Evolutionary conservation across 2,888 invertebrate genomes (phyloP), one percentile per base, ranked within the genome.

Genomic region (Achlya flavicornis): DNA sequence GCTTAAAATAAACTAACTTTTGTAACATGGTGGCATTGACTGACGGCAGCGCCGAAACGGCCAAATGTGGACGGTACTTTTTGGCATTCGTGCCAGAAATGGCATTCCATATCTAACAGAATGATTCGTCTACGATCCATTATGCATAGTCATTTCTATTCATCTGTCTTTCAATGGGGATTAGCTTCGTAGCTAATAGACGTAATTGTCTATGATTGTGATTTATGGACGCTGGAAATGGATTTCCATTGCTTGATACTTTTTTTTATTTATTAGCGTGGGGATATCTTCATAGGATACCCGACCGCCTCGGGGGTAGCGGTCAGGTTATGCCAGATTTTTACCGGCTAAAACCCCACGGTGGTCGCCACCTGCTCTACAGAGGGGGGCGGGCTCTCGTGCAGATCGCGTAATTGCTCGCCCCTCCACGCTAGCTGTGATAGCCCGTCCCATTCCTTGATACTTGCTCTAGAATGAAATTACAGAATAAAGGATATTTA

Each of bases 81-180:
- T 53, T 53, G 53, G 53, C 53, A 53, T 19, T 53, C 53, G 53
- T 53, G 53, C 53, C 53, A 53, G 53, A 53, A 53, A 19, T 53
- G 19, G 53, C 53, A 53, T 53, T 53, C 10, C 53, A 53, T 53
- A 53, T 19, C 19, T 19, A 53, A n/a, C 10, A 10, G 53, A 19
- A 16, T 16, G 53, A 53, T 53, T 53, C 53, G 41, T 41, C 19
- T 19, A 41, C 32, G 19, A 38, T 66, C 67, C 70, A 67, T 65
- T 69, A 69, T 66, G 67, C 67, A 70, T 74, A 64, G 72, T 67
- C 73, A 72, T 75, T 71, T 75, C 76, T 53, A 46, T 75, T 67
- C 69, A 60, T 67, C 58, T 57, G 46, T 69, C 64, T 66, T 64
- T 65, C 64, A 66, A 61, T 46, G 63, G 70, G 53, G 38, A 48